Conservation (phyloP, 2,888 invertebrate genomes). For the Lycocerus yunnanus region DNA sequence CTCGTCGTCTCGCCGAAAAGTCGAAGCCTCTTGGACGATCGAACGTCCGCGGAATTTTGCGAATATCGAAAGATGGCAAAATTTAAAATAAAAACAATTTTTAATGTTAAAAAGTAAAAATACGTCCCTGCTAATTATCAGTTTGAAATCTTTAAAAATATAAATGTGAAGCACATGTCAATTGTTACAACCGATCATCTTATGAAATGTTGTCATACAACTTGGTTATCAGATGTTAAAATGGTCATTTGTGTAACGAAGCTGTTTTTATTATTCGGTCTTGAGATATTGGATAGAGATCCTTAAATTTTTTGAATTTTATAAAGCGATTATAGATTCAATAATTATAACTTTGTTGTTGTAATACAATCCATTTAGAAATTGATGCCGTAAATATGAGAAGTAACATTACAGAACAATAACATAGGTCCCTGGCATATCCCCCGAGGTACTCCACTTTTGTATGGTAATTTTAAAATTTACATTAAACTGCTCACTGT, state of each 20-base stretch:
- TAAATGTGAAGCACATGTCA: constrained; percentile 50
- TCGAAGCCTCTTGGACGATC: not conserved
- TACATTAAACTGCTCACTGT: not conserved
- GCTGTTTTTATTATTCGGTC: constrained; percentile 25
- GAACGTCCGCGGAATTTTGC: not conserved
- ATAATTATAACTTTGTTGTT: not conserved
- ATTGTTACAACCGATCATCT: constrained; percentile 49
- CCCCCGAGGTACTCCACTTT: not conserved
- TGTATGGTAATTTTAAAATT: not conserved
- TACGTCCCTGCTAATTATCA: constrained; percentile 43
- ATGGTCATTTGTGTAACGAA: constrained; percentile 35
- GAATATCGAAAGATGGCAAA: not conserved
- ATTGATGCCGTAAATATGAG: not conserved
- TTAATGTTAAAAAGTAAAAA: not conserved
- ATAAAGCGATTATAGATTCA: not conserved
- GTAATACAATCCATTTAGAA: not conserved
- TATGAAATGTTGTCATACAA: constrained; percentile 55
- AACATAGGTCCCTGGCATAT: not conserved
- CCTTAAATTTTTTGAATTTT: constrained; percentile 11
- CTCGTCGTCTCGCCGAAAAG: not conserved
- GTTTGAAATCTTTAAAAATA: constrained; percentile 41
- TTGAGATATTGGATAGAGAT: constrained; percentile 13
- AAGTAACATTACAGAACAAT: not conserved
- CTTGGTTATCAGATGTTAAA: constrained; percentile 51
- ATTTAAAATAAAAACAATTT: not conserved